These are phyloP conservation scores for Agrilus planipennis DNA, from an alignment of 1,140 invertebrate genomes.

Conservation along the genomic window DNA sequence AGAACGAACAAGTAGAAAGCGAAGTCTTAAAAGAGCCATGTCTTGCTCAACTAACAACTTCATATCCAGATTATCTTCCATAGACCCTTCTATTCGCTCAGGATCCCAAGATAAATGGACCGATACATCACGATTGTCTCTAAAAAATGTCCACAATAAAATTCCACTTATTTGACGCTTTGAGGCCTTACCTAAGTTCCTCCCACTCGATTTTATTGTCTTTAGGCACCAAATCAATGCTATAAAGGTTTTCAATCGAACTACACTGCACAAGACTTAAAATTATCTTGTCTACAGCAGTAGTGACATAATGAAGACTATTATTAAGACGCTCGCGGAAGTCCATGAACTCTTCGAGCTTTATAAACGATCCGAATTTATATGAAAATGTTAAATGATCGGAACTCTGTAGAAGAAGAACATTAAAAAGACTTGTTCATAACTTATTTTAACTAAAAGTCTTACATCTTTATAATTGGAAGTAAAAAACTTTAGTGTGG, in stretches of 20 bases:
- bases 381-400: slow-evolving; percentile 87
- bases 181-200: slow-evolving; percentile 27
- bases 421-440: too few species aligned
- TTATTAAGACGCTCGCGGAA: slow-evolving; percentile 69
- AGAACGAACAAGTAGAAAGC: slow-evolving; percentile 17
- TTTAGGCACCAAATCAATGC: slow-evolving; percentile 36
- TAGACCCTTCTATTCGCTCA: slow-evolving; percentile 17
- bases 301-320: slow-evolving; percentile 68
- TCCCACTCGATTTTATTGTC: slow-evolving; percentile 39
- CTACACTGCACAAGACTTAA: slow-evolving; percentile 54
- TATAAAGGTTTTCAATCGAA: slow-evolving; percentile 23
- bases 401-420: slow-evolving; percentile 54
- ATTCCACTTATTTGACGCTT: not conserved
- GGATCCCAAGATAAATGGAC: slow-evolving; percentile 48
- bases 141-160: slow-evolving; percentile 9
- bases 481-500: slow-evolving; percentile 74
- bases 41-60: slow-evolving; percentile 21
- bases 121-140: slow-evolving; percentile 47
- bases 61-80: slow-evolving; percentile 21
- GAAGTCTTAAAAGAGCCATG: slow-evolving; percentile 22
- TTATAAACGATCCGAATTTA: slow-evolving; percentile 87
- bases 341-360: slow-evolving; percentile 82
- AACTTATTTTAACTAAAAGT: too few species aligned
- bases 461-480: slow-evolving; percentile 76
- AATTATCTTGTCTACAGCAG: slow-evolving; percentile 66